Base-by-base conservation (phyloP, 2,797 vertebrate genomes). In the Neosilurus hyrtlii region DNA sequence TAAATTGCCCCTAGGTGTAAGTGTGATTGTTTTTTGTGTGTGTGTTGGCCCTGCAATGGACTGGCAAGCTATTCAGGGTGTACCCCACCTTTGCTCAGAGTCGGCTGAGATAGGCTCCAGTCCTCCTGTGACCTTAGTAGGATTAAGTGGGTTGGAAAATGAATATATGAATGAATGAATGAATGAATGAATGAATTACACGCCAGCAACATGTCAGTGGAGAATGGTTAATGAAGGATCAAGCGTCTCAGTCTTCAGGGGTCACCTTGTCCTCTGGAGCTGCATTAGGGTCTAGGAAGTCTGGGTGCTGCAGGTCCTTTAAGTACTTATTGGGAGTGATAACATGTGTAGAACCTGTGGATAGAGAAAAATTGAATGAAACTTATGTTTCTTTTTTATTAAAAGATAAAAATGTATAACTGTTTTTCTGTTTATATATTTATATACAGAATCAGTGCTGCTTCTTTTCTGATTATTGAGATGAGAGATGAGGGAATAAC, bases 241-340 rank as follows among this genome's bases (percentile, higher is more conserved):
- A 9, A 61, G 11, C 26, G n/a, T 92, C 92, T 92, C 94, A 94
- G 89, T 95, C 92, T 94, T 91, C 96, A 93, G 43, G 85, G 83
- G 90, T 96, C 94, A 90, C 94, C 92, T 94, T 94, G 92, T 90
- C 89, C 83, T 98, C 97, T 88, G 96, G 95, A 90, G 95, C 94
- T 89, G 94, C 93, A 89, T 94, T 96, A 85, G 97, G 97, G 92
- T 99, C 97, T 93, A 96, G 91, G 95, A 99, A 98, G 95, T 99
- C 97, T 90, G 94, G 94, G 94, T 99, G 97, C 93, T 97, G 97
- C 90, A 99, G 96, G 90, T 97, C 96, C 95, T 96, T 97, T 90
- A 98, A 94, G 94, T 97, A 99, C 92, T 97, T 99, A 89, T 93
- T 94, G 86, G 98, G 97, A 89, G 96, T 98, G 89, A 97, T 94